Evolutionary conservation across 2,888 invertebrate species (phyloP).

Genomic region (Ectemnius lituratus): DNA sequence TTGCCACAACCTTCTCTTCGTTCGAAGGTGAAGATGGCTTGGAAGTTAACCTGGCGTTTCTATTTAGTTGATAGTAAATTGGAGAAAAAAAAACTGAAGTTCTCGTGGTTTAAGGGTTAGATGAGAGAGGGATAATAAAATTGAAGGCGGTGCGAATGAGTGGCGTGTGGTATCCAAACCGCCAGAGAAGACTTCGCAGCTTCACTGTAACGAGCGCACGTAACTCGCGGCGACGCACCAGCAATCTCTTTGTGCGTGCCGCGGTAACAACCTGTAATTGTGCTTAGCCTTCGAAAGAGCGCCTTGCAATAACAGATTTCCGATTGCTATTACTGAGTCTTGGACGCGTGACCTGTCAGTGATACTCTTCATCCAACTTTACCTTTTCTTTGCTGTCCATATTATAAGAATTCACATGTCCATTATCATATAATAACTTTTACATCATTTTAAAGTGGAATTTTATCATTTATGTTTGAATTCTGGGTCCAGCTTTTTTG

Average conservation of each 20-base stretch:
- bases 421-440: no score
- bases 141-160: no score
- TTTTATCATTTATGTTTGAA: no score
- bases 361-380: background rate
- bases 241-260: slow-evolving; percentile 6
- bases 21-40: no score
- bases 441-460: no score
- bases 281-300: slow-evolving; percentile 41
- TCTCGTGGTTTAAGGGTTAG: no score
- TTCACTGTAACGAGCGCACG: background rate
- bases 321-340: slow-evolving; percentile 45
- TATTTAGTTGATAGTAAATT: slow-evolving; percentile 12
- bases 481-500: no score
- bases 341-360: slow-evolving; percentile 47
- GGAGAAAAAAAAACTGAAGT: no score
- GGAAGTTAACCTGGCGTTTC: background rate
- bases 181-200: background rate
- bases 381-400: slow-evolving; percentile 16
- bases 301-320: slow-evolving; percentile 48
- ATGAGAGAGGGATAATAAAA: no score
- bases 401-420: no score
- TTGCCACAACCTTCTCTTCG: slow-evolving; percentile 1
- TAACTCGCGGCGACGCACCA: slow-evolving; percentile 9
- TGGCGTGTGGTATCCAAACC: slow-evolving; percentile 12
- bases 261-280: slow-evolving; percentile 49